These are phyloP conservation scores for Bergia sp. DNA, from an alignment of 92 coral and sea anemone species.

Conservation along the genomic window DNA sequence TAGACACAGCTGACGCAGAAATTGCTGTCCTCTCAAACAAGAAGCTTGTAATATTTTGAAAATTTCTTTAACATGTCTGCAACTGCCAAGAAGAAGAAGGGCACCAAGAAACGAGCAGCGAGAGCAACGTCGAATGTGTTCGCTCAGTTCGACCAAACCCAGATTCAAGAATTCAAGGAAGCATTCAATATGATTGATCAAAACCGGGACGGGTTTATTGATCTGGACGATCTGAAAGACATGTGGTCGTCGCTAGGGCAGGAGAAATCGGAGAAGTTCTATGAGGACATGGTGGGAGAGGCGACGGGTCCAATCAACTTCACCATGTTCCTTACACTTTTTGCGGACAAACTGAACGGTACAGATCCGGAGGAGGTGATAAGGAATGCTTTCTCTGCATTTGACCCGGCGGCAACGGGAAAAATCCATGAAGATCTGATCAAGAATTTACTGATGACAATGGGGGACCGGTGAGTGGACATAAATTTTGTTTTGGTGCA, in stretches of 20 bases:
- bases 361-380: constrained; percentile 99
- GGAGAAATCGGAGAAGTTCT: constrained; percentile 71
- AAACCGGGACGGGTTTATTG: constrained; percentile 96
- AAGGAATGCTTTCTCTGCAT: constrained; percentile 86
- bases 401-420: constrained; percentile 80
- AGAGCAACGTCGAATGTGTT: constrained; percentile 97
- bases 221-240: constrained; percentile 86
- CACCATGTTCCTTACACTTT: constrained; percentile 94
- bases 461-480: constrained; percentile 91
- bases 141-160: constrained; percentile 97
- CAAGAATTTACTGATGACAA: constrained; percentile 72
- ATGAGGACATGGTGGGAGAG: constrained; percentile 86
- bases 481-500: background rate
- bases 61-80: constrained; percentile 46
- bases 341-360: constrained; percentile 94
- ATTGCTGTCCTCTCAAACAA: background rate
- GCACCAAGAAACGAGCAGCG: constrained; percentile 91
- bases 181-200: constrained; percentile 99
- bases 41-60: background rate
- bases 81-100: constrained; percentile 80
- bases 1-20: background rate
- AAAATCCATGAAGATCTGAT: constrained; percentile 75
- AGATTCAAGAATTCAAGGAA: constrained; percentile 98
- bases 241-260: constrained; percentile 91
- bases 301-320: constrained; percentile 95